Evolutionary conservation across 2,888 invertebrate species (phyloP), one percentile per base, ranked within the genome.

Genomic region (Crocallis elinguaria): DNA sequence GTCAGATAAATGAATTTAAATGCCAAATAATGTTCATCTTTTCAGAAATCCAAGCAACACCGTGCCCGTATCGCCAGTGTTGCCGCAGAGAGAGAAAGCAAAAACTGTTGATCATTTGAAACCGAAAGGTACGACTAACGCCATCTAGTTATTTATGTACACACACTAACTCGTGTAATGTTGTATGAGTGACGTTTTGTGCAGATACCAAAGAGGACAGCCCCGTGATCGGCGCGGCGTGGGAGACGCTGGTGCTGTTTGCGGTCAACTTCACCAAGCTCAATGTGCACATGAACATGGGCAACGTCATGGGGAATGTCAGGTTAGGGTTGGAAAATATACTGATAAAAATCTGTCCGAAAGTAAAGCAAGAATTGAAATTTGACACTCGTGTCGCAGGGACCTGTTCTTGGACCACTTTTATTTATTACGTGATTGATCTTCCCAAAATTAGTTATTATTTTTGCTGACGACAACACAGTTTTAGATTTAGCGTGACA

Each of bases 231-330:
- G 72, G 94, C 59, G 94, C 96, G 2, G 95, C 97, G 32, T 99
- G 99, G 99, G 98, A 99, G 88, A 98, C 99, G 2, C 90, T 98
- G 42, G 99, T 99, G 2, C 91, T 99, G 49, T 98, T 99, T 88
- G 98, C 98, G 0, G 96, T 99, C 32, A 98, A 99, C 91, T 98
- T 99, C 82, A 98, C 98, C 36, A 95, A 97, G 71, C 93, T 99
- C 44, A 98, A 99, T 83, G 97, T 99, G 7, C 97, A 98, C 78
- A 99, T 99, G 96, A 99, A 99, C 85, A 99, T 99, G 98, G 98
- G 99, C 32, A 99, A 99, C 78, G 98, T 99, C 0, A 99, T 99
- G 98, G 99, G 99, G 9, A 98, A 98, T 79, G 98, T 99, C 52
- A 94, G 94, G 94, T 96, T 84, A 92, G 93, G 23, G 19, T 1